Base-by-base conservation (phyloP, 2,797 vertebrate genomes). In the Acanthis flammea region DNA sequence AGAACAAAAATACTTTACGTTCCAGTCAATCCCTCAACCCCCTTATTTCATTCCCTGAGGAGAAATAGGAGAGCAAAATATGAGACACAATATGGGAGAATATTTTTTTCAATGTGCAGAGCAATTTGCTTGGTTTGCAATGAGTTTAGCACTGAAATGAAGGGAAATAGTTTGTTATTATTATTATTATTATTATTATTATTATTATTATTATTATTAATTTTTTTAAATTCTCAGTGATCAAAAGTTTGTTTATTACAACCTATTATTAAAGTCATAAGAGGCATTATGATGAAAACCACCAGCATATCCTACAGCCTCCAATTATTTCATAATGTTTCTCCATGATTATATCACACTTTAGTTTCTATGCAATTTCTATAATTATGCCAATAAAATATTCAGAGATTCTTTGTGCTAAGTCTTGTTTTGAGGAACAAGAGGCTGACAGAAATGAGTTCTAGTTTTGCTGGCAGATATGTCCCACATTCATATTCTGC, bases 1-100 rank as follows among this genome's bases (percentile, higher is more conserved):
- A 71, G 23, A 93, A 19, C 22, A 9, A 75, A 77, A 88, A 48
- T 28, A 37, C 13, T 86, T 71, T 42, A 42, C 11, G 45, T 76
- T 78, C 9, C 2, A 10, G n/a, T 8, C 23, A 70, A 15, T 8
- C 1, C 2, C 39, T 62, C 39, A 39, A 31, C 4, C 4, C 7
- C 10, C 12, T 67, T 75, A 66, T 66, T 82, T 54, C 3, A 39
- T 75, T 85, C 24, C 31, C 31, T 21, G 27, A 86, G 41, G 23
- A 88, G 37, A 73, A 79, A 80, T 2, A 54, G 41, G 16, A 67
- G 12, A 73, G 44, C 0, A 2, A 89, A 70, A 82, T 57, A 41
- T 9, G 21, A 48, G 9, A 62, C 14, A 62, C 2, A 76, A 66
- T 35, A 61, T 33, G 14, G 15, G 18, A 61, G 42, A 51, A 53